Evolutionary conservation across 1,140 invertebrate genomes (phyloP).

Genomic region (Melipona quadrifasciata): DNA sequence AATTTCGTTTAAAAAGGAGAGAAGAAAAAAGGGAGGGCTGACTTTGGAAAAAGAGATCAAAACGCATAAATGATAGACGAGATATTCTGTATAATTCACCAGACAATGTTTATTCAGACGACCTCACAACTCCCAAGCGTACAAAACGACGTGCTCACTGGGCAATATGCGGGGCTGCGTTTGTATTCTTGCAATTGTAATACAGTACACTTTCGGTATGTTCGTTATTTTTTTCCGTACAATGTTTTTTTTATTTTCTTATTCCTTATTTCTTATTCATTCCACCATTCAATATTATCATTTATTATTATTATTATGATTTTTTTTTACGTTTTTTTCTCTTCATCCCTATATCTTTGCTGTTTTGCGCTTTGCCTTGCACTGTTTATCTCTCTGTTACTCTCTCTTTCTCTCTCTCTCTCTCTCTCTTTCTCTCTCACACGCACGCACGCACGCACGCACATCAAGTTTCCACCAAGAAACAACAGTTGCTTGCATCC

Average conservation of each 20-base stretch:
- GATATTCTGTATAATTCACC: conserved; percentile 83
- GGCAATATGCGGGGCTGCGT: conserved; percentile 82
- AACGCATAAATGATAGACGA: conserved; percentile 69
- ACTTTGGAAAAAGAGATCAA: background rate
- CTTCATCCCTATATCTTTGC: conserved; percentile 26
- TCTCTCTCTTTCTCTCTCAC: background rate
- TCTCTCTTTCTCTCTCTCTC: background rate
- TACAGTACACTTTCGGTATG: conserved; percentile 64
- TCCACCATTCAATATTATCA: conserved; percentile 24
- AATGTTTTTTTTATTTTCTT: conserved; percentile 45
- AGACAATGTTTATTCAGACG: conserved; percentile 88
- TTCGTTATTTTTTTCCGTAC: conserved; percentile 16
- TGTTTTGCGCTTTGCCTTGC: conserved; percentile 5
- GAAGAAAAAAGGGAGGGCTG: background rate
- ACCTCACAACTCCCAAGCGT: conserved; percentile 86
- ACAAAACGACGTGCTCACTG: conserved; percentile 83
- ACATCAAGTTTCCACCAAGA: conserved; percentile 51
- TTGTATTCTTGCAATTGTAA: conserved; percentile 71
- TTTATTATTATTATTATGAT: conserved; percentile 21
- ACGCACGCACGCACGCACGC: too few relatives aligned
- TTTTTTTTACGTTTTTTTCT: conserved; percentile 45
- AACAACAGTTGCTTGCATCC: conserved; percentile 72
- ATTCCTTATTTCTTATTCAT: conserved; percentile 33
- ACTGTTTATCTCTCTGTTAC: conserved; percentile 35
- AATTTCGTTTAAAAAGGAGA: background rate